A percentile compares a stretch with the other conserved stretches of the same genome.
These are phyloP conservation scores for Rhagium mordax DNA, from an alignment of 2,888 invertebrate species.

Conservation along the genomic window DNA sequence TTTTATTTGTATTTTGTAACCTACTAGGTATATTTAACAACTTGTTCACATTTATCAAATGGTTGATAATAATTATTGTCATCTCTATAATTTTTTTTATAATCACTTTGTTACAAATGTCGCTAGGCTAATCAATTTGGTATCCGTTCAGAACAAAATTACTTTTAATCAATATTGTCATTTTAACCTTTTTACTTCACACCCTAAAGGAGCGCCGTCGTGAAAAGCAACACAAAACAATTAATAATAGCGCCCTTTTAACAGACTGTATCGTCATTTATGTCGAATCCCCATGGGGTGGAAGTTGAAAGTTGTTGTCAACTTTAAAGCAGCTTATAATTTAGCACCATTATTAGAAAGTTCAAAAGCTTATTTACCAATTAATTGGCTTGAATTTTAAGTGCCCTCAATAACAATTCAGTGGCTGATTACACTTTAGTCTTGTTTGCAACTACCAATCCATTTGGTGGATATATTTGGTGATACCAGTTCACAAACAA, in stretches of 20 bases:
- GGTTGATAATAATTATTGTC: too few relatives aligned
- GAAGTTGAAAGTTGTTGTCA: conserved; percentile 1
- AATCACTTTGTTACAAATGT: not conserved
- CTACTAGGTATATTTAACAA: too few relatives aligned
- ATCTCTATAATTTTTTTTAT: not conserved
- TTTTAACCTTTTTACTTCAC: not conserved
- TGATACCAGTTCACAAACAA: too few relatives aligned
- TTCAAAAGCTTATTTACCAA: conserved; percentile 2
- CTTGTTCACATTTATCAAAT: too few relatives aligned
- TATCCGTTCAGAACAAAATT: not conserved
- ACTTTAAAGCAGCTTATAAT: conserved; percentile 8
- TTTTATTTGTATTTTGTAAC: too few relatives aligned
- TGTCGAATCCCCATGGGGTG: not conserved
- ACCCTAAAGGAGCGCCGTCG: not conserved
- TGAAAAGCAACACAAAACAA: not conserved
- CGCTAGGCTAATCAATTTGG: not conserved
- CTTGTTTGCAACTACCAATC: too few relatives aligned
- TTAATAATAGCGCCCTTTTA: conserved; percentile 11
- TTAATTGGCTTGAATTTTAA: not conserved
- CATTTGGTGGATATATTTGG: too few relatives aligned
- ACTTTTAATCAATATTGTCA: not conserved
- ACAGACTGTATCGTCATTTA: not conserved
- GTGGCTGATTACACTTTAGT: not conserved
- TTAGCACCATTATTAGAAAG: not conserved
- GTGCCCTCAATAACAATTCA: not conserved